Evolutionary conservation across 2,888 invertebrate species (phyloP).

Genomic region (Luperina testacea): DNA sequence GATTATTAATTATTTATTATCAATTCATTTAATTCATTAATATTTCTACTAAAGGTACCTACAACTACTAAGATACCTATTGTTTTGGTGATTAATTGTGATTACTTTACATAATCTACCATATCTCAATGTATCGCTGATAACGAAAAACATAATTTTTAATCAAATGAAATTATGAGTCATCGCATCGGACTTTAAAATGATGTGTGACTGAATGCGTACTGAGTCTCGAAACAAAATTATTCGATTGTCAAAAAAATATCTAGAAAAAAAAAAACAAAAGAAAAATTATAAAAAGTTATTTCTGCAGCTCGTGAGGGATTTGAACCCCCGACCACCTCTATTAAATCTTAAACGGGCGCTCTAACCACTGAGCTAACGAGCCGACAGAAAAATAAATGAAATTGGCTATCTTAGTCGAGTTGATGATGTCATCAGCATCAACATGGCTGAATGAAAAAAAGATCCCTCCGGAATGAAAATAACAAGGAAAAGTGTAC

Average conservation of each 20-base stretch:
- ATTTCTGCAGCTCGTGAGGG: constrained; percentile 68
- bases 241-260: too few relatives aligned
- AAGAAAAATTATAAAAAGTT: background rate
- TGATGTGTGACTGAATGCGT: background rate
- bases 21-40: background rate
- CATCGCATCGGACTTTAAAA: background rate
- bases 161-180: background rate
- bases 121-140: background rate
- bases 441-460: background rate
- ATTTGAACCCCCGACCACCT: constrained; percentile 73
- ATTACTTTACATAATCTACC: background rate
- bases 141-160: background rate
- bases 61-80: background rate
- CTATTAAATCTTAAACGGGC: constrained; percentile 66
- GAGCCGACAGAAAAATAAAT: background rate
- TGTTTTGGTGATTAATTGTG: background rate
- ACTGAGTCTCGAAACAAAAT: too few relatives aligned
- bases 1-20: background rate
- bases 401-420: background rate
- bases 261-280: background rate
- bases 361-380: constrained; percentile 75
- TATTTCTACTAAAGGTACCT: background rate
- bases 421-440: constrained; percentile 28
- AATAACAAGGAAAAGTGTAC: background rate
- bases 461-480: background rate